These are phyloP conservation scores for Perizoma affinitatum DNA, from an alignment of 2,888 invertebrate genomes.

Conservation along the genomic window DNA sequence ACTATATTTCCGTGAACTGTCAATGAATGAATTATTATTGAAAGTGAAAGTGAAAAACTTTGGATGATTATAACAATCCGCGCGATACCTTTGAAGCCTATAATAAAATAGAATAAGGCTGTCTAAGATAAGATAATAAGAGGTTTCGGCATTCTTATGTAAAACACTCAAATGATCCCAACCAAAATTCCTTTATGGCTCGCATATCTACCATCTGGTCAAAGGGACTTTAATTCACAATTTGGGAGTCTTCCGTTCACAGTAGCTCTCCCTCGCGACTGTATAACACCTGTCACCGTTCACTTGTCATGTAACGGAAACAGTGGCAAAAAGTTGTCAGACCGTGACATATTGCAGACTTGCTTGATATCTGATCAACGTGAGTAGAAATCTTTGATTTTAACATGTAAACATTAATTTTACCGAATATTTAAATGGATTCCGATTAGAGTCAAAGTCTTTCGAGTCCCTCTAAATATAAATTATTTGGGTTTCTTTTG, in stretches of 20 bases:
- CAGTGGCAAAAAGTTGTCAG: conserved; percentile 33
- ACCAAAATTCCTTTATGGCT: conserved; percentile 2
- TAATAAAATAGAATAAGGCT: neutral
- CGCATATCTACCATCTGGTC: conserved; percentile 14
- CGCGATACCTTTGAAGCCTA: no score
- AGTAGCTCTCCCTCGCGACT: conserved; percentile 19
- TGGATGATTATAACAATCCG: neutral
- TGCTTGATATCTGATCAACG: conserved; percentile 26
- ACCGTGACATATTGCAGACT: conserved; percentile 31
- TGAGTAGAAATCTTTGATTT: neutral
- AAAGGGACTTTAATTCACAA: conserved; percentile 12
- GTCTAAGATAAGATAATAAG: neutral
- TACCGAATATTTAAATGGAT: no score
- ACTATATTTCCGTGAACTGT: conserved; percentile 11
- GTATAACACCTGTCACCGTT: conserved; percentile 36
- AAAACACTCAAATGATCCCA: conserved; percentile 5
- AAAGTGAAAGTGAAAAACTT: neutral
- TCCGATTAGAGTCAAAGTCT: no score
- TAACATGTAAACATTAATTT: no score
- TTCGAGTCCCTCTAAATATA: no score
- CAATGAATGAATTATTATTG: conserved; percentile 7
- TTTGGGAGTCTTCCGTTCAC: conserved; percentile 24
- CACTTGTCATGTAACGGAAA: conserved; percentile 32
- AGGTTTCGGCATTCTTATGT: neutral
- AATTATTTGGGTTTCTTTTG: no score